A percentile compares a stretch with the other conserved stretches of the same genome.
phyloP scores from a whole-genome alignment of 1,140 invertebrate genomes.

The Papilio machaon region DNA sequence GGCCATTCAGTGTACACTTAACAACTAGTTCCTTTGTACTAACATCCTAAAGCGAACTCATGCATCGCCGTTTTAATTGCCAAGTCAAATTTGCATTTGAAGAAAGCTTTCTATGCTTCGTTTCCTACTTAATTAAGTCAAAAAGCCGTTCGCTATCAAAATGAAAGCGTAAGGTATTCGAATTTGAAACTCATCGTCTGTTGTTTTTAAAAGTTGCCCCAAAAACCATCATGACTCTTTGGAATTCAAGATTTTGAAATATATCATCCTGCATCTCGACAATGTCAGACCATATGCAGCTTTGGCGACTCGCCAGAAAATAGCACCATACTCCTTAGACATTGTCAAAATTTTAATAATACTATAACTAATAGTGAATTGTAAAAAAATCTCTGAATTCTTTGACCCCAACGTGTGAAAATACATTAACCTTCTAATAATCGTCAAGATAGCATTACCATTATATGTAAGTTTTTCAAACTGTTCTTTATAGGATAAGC shows the following conservation, averaged over 20 bases:
- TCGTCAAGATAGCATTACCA: no score
- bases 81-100: constrained; percentile 24
- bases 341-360: constrained; percentile 4
- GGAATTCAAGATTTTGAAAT: constrained; percentile 5
- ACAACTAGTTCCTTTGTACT: constrained; percentile 24
- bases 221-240: not conserved
- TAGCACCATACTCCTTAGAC: not conserved
- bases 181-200: not conserved
- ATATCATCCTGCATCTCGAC: constrained; percentile 7
- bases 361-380: constrained; percentile 2
- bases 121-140: not conserved
- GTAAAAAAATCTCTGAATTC: not conserved
- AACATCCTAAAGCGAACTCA: constrained; percentile 17
- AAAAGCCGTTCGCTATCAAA: not conserved
- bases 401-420: not conserved
- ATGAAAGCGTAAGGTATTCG: no score
- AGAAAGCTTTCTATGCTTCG: constrained; percentile 6
- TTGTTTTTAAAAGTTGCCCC: not conserved
- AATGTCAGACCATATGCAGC: constrained; percentile 6
- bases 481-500: no score
- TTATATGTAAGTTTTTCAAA: no score
- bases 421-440: not conserved
- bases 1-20: not conserved
- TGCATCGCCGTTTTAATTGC: constrained; percentile 25
- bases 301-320: not conserved